phyloP scores from a whole-genome alignment of 1,140 invertebrate species.

The Nasonia giraulti region DNA sequence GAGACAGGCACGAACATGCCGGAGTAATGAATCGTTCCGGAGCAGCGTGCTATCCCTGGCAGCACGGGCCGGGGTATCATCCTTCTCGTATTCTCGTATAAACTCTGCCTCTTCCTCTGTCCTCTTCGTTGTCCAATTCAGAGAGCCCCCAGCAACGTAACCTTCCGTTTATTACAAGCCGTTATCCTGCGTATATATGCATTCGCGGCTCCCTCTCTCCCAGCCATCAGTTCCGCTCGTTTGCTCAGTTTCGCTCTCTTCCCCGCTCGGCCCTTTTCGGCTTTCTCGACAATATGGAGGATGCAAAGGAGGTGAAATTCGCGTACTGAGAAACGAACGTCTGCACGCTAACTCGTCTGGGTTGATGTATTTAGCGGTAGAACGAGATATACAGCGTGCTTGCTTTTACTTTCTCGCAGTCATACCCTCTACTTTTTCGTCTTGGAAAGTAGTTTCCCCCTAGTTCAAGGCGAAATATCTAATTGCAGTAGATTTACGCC shows the following conservation, averaged over 20 bases:
- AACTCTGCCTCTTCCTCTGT: conserved; percentile 27
- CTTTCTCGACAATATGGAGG: conserved; percentile 2
- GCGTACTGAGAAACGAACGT: background rate
- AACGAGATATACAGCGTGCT: no score
- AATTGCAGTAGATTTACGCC: no score
- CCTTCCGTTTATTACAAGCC: conserved; percentile 53
- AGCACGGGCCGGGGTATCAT: conserved; percentile 19
- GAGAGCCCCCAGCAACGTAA: conserved; percentile 26
- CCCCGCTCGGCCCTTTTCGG: background rate
- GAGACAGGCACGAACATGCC: conserved; percentile 50
- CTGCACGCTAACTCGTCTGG: background rate
- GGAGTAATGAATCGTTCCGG: conserved; percentile 52
- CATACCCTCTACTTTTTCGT: no score
- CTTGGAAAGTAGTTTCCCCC: no score
- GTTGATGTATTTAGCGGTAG: background rate
- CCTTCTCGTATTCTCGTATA: conserved; percentile 46
- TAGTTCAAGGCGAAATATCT: no score
- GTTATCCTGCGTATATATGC: conserved; percentile 47
- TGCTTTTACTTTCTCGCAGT: no score
- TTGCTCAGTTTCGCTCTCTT: conserved; percentile 15
- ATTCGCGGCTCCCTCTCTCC: conserved; percentile 4
- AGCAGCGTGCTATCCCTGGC: conserved; percentile 40
- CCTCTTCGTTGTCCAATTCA: conserved; percentile 42
- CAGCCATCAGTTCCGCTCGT: conserved; percentile 39
- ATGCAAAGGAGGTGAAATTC: background rate